Conservation (phyloP, 2,797 vertebrate genomes). For the Hemitrygon akajei region DNA sequence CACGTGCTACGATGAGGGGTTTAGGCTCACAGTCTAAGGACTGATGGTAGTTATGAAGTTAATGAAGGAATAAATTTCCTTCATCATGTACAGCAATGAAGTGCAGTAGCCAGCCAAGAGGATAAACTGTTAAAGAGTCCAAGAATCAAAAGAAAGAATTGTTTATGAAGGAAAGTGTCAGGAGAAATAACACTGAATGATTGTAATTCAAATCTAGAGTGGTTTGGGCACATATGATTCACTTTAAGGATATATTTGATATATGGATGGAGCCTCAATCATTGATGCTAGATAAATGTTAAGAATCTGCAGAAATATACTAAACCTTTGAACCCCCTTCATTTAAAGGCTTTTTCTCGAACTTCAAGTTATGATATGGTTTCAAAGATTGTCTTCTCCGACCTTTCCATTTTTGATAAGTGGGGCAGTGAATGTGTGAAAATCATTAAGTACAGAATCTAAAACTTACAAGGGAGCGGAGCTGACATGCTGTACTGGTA, state of each 20-base stretch:
- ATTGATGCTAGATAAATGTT: neutral
- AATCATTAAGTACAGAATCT: slow-evolving; percentile 49
- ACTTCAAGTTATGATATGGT: slow-evolving; percentile 81
- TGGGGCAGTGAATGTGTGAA: slow-evolving; percentile 75
- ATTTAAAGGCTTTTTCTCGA: neutral
- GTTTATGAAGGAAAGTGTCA: neutral
- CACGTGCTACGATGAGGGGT: neutral
- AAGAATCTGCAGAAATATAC: neutral
- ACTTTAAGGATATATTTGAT: neutral
- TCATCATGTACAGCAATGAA: neutral
- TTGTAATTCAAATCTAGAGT: neutral
- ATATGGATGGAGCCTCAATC: neutral
- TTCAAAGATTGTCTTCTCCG: slow-evolving; percentile 85
- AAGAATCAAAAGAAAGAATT: neutral
- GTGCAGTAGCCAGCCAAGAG: no score
- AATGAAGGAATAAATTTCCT: neutral
- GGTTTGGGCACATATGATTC: neutral
- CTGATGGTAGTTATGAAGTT: neutral
- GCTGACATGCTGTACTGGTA: slow-evolving; percentile 69
- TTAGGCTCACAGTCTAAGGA: neutral
- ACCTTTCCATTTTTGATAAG: slow-evolving; percentile 94
- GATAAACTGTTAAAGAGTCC: neutral
- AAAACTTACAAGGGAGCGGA: slow-evolving; percentile 77
- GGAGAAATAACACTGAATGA: neutral
- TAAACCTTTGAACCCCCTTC: neutral